These are phyloP conservation scores for Trididemnum clinides DNA, from an alignment of 23 tunicate species.

Conservation along the genomic window DNA sequence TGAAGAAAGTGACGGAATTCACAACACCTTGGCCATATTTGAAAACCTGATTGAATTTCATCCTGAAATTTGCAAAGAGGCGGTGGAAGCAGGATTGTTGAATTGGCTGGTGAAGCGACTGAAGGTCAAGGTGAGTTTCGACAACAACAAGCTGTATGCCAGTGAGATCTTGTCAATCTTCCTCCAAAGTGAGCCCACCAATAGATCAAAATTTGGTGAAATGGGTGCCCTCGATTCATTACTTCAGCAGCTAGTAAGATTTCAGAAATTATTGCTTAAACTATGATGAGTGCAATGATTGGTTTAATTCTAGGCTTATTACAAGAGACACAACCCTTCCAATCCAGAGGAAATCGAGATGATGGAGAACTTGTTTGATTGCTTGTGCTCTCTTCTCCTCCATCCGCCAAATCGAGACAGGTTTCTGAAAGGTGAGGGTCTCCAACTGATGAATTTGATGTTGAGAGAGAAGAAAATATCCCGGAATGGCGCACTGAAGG, in stretches of 20 bases:
- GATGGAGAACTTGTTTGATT: slow-evolving; percentile 85
- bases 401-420: slow-evolving; percentile 34
- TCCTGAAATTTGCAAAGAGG: slow-evolving; percentile 28
- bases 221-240: slow-evolving; percentile 65
- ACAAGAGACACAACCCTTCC: slow-evolving; percentile 68
- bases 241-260: slow-evolving; percentile 72
- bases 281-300: too few species aligned
- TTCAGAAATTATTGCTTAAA: too few species aligned
- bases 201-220: slow-evolving; percentile 55
- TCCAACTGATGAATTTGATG: slow-evolving; percentile 91
- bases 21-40: slow-evolving; percentile 56
- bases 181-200: slow-evolving; percentile 56
- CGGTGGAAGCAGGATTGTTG: slow-evolving; percentile 54
- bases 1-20: slow-evolving; percentile 75
- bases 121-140: slow-evolving; percentile 54
- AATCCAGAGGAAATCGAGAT: slow-evolving; percentile 68
- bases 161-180: slow-evolving; percentile 74
- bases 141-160: slow-evolving; percentile 61
- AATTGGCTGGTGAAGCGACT: slow-evolving; percentile 67
- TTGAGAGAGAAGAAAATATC: slow-evolving; percentile 85
- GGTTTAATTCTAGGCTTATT: too few species aligned
- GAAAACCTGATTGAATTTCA: slow-evolving; percentile 71
- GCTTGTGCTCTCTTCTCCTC: slow-evolving; percentile 58
- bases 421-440: slow-evolving; percentile 80
- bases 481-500: slow-evolving; percentile 79